Percentiles rank a stretch among this genome's conserved stretches.
phyloP scores from a whole-genome alignment of 1,140 invertebrate genomes.

The Eumaeus atala region DNA sequence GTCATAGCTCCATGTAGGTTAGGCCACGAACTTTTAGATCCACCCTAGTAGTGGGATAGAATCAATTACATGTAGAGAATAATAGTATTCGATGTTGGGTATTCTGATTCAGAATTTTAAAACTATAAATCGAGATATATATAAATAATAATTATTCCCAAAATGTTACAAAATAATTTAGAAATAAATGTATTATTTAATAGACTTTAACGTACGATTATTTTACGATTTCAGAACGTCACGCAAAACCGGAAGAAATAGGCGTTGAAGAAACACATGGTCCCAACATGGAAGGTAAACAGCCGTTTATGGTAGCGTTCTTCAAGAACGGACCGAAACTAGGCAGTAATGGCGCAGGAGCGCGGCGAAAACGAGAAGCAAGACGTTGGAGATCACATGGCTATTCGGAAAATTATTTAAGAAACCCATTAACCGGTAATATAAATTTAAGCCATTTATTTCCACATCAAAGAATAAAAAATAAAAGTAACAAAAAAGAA shows the following conservation, averaged over 20 bases:
- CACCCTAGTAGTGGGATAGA: no score
- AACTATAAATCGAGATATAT: no score
- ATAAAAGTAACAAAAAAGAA: no score
- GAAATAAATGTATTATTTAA: background rate
- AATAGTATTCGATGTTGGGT: no score
- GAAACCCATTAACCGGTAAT: slow-evolving; percentile 77
- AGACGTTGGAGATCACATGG: slow-evolving; percentile 55
- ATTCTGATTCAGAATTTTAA: no score
- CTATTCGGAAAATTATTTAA: slow-evolving; percentile 71
- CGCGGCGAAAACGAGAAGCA: slow-evolving; percentile 71
- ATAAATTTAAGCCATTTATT: no score
- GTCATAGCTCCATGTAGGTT: no score
- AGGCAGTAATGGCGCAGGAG: slow-evolving; percentile 59
- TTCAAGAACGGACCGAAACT: slow-evolving; percentile 77
- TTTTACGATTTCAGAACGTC: slow-evolving; percentile 77
- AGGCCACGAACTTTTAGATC: no score
- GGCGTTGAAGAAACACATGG: slow-evolving; percentile 86
- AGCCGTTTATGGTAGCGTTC: slow-evolving; percentile 92
- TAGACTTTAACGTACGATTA: slow-evolving; percentile 7
- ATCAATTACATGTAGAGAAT: no score
- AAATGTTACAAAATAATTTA: slow-evolving; percentile 4
- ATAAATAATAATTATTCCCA: background rate
- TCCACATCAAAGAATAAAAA: no score
- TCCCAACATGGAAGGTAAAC: slow-evolving; percentile 84
- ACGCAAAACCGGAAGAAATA: slow-evolving; percentile 87